phyloP scores from a whole-genome alignment of 2,888 invertebrate genomes.

The Aleiodes alternator region DNA sequence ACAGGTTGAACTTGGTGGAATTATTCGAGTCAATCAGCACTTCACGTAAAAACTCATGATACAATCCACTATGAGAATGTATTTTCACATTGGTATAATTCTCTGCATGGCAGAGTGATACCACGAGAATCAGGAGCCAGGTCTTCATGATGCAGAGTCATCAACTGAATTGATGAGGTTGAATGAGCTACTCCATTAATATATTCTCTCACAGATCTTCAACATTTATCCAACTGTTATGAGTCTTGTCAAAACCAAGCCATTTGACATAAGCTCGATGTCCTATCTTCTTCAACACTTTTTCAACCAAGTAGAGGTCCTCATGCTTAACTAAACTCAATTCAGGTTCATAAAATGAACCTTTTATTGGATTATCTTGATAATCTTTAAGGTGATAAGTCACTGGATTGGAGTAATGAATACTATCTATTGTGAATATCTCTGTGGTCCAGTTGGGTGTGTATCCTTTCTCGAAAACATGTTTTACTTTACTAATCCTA shows the following conservation, averaged over 20 bases:
- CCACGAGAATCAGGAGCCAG: neutral
- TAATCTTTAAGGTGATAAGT: constrained; percentile 62
- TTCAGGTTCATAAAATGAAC: constrained; percentile 63
- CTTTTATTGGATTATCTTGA: constrained; percentile 52
- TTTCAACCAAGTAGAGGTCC: constrained; percentile 44
- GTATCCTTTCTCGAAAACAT: constrained; percentile 67
- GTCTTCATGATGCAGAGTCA: neutral
- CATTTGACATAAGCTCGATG: constrained; percentile 39
- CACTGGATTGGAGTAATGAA: constrained; percentile 60
- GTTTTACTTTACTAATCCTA: constrained; percentile 65
- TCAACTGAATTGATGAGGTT: neutral
- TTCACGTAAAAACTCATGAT: neutral
- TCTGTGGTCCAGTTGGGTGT: constrained; percentile 68
- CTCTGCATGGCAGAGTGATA: neutral
- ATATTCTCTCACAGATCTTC: constrained; percentile 28
- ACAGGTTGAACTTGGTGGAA: neutral
- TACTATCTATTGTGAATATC: constrained; percentile 62
- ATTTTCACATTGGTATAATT: too few species aligned
- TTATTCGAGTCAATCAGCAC: neutral
- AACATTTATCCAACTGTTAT: neutral
- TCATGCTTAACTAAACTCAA: constrained; percentile 41
- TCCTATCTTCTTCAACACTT: constrained; percentile 42
- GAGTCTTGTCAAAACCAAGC: constrained; percentile 31
- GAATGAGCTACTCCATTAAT: neutral
- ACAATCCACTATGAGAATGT: neutral